phyloP scores from a whole-genome alignment of 1,140 invertebrate species.

The Penaeus indicus region DNA sequence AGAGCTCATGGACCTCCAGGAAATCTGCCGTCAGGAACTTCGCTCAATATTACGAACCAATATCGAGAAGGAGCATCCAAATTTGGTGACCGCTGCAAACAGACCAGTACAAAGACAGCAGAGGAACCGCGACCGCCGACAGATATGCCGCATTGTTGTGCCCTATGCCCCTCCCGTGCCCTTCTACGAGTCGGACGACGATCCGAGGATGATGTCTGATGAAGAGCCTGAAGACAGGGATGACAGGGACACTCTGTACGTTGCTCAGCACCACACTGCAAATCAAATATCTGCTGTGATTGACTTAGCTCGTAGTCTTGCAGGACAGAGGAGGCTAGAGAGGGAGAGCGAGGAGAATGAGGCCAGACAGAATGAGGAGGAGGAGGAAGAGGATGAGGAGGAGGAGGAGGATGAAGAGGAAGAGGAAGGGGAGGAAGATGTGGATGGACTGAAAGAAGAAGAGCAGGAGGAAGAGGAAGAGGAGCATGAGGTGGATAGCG shows the following conservation, averaged over 20 bases:
- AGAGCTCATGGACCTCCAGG: slow-evolving; percentile 48
- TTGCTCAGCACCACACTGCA: slow-evolving; percentile 66
- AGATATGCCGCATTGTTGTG: slow-evolving; percentile 35
- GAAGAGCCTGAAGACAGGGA: slow-evolving; percentile 46
- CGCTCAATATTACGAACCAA: slow-evolving; percentile 43
- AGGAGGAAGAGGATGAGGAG: slow-evolving; percentile 33
- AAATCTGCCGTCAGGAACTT: slow-evolving; percentile 50
- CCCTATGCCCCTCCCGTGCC: slow-evolving; percentile 68
- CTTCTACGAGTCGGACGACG: slow-evolving; percentile 77
- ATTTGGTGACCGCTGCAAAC: slow-evolving; percentile 49
- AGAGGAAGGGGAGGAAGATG: slow-evolving; percentile 23
- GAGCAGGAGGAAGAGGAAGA: slow-evolving; percentile 15
- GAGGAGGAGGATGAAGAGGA: slow-evolving; percentile 35
- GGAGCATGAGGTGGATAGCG: not conserved
- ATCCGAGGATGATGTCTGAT: slow-evolving; percentile 38
- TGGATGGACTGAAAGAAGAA: slow-evolving; percentile 29
- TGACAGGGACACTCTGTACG: slow-evolving; percentile 32
- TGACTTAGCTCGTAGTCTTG: slow-evolving; percentile 68
- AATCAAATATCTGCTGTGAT: slow-evolving; percentile 69
- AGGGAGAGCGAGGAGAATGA: slow-evolving; percentile 42
- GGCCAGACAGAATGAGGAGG: slow-evolving; percentile 15
- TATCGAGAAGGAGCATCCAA: slow-evolving; percentile 42
- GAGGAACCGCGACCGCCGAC: slow-evolving; percentile 33
- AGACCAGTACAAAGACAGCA: slow-evolving; percentile 39
- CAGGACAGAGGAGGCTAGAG: slow-evolving; percentile 42